Evolutionary conservation across 2,797 vertebrate species (phyloP).

Genomic region (Mormyrus proboscirostris): DNA sequence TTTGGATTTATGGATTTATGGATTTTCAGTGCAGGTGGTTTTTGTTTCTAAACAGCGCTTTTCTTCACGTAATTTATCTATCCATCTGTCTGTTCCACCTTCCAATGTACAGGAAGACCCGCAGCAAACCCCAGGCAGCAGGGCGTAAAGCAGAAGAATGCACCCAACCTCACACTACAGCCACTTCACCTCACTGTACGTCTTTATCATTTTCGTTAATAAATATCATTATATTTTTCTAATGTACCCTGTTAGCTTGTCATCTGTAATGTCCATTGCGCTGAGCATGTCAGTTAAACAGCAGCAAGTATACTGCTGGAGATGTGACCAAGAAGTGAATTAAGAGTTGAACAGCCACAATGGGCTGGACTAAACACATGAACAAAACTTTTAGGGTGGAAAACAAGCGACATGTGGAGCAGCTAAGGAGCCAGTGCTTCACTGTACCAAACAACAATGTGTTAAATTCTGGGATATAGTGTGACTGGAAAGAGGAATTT

Average conservation of each 20-base stretch:
- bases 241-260: not conserved
- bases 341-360: not conserved
- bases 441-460: constrained; percentile 64
- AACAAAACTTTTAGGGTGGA: constrained; percentile 38
- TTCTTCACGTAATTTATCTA: not conserved
- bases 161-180: not conserved
- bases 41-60: not conserved
- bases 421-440: constrained; percentile 33
- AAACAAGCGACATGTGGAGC: constrained; percentile 47
- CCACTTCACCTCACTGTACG: not conserved
- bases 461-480: constrained; percentile 56
- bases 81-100: not conserved
- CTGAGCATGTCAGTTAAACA: not conserved
- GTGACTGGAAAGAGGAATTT: constrained; percentile 38
- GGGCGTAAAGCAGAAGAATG: not conserved
- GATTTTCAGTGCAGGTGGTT: not conserved
- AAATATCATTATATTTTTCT: not conserved
- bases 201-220: not conserved
- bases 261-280: not conserved
- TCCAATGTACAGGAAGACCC: not conserved
- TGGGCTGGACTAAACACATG: not conserved
- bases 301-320: not conserved
- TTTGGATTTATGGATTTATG: not conserved
- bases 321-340: not conserved
- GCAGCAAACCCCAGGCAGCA: not conserved